A percentile compares a stretch with the other conserved stretches of the same genome.
Conservation (phyloP, 2,113 vertebrate species). For the Aegotheles bennettii region DNA sequence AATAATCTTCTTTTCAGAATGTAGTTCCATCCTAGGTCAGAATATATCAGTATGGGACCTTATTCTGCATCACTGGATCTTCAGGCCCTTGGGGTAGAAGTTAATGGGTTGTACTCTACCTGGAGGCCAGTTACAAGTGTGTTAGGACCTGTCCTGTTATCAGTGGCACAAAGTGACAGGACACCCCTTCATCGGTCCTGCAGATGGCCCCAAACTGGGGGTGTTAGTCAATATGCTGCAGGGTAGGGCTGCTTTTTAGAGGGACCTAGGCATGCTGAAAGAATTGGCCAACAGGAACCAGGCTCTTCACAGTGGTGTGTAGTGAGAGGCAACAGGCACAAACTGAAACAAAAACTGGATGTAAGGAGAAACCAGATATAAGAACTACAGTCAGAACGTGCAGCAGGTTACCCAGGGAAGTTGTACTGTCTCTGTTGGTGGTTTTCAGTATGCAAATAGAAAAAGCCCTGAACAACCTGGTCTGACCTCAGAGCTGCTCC, state of each 20-base stretch:
- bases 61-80: neutral
- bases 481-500: neutral
- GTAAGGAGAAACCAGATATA: neutral
- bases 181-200: neutral
- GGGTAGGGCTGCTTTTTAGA: neutral
- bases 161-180: neutral
- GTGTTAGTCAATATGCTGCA: neutral
- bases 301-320: neutral
- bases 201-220: neutral
- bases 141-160: neutral
- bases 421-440: neutral
- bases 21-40: neutral
- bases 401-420: neutral
- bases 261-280: neutral
- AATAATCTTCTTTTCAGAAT: neutral
- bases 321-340: neutral
- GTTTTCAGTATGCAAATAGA: neutral
- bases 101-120: neutral
- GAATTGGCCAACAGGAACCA: neutral
- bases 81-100: fast-evolving
- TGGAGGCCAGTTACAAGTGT: neutral
- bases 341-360: neutral
- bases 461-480: neutral
- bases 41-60: neutral
- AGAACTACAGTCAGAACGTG: neutral